phyloP scores from a whole-genome alignment of 2,888 invertebrate species.

The Antheraea yamamai region DNA sequence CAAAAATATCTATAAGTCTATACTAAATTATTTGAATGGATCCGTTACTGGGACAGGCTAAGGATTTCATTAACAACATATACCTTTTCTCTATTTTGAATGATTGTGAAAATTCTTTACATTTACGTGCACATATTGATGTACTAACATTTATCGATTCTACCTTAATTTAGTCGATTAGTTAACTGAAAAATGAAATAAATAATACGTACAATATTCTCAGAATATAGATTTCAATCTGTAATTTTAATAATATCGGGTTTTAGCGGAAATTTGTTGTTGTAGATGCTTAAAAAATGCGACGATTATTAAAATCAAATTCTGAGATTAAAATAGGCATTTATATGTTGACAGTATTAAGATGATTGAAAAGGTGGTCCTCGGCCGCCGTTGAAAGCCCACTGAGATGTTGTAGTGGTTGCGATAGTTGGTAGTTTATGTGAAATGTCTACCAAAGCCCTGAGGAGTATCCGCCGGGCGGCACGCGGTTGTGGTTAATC shows the following conservation, averaged over 20 bases:
- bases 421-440: constrained; percentile 33
- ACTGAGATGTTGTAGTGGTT: constrained; percentile 34
- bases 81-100: constrained; percentile 61
- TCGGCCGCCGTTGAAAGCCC: constrained; percentile 32
- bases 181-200: constrained; percentile 55
- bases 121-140: constrained; percentile 48
- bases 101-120: constrained; percentile 55
- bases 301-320: not conserved
- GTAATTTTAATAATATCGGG: not conserved
- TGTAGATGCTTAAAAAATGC: too few species aligned
- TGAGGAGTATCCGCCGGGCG: constrained; percentile 86
- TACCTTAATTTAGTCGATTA: constrained; percentile 55
- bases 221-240: constrained; percentile 2
- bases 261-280: not conserved
- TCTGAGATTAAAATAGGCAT: constrained; percentile 7
- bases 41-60: constrained; percentile 77
- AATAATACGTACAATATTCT: constrained; percentile 39
- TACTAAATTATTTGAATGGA: constrained; percentile 73
- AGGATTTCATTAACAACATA: constrained; percentile 79
- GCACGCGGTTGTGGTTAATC: constrained; percentile 82
- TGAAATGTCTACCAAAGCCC: constrained; percentile 84
- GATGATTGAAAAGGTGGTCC: constrained; percentile 35
- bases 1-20: constrained; percentile 80
- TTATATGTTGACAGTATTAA: constrained; percentile 25
- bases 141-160: constrained; percentile 54